These are phyloP conservation scores for Hydriomena furcata DNA, from an alignment of 2,888 invertebrate genomes.

Conservation along the genomic window DNA sequence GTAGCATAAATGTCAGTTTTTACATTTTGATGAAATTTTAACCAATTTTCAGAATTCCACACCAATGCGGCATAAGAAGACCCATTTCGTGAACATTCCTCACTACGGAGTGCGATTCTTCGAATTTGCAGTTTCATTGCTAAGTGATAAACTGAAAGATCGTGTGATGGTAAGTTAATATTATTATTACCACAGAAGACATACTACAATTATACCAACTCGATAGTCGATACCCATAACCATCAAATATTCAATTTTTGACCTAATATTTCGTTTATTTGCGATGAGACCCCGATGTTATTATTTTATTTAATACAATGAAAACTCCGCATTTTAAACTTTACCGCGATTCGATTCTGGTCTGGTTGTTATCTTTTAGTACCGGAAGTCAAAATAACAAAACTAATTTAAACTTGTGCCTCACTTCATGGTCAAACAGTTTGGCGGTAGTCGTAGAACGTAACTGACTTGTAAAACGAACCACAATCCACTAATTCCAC, in stretches of 20 bases:
- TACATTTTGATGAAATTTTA: too few relatives aligned
- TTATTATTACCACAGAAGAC: too few relatives aligned
- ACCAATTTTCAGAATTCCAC: conserved; percentile 90
- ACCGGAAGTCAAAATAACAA: neutral
- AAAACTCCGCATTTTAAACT: neutral
- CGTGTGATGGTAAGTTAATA: conserved; percentile 87
- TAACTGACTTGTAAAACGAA: too few relatives aligned
- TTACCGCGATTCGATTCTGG: conserved; percentile 12
- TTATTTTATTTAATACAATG: too few relatives aligned
- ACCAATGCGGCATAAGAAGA: conserved; percentile 95
- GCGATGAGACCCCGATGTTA: too few relatives aligned
- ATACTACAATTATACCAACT: too few relatives aligned
- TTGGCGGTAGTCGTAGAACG: conserved; percentile 2
- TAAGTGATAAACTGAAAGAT: conserved; percentile 92
- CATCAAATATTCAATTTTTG: too few relatives aligned
- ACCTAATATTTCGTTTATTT: too few relatives aligned
- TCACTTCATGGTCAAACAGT: conserved; percentile 8
- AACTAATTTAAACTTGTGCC: neutral
- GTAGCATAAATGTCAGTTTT: too few relatives aligned
- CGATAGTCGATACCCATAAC: too few relatives aligned
- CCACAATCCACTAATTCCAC: too few relatives aligned
- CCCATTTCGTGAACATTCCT: conserved; percentile 94
- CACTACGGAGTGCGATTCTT: conserved; percentile 91
- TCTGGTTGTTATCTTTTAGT: neutral
- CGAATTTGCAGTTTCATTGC: conserved; percentile 91